Base-by-base conservation (phyloP, 2,888 invertebrate species). In the Andrena praecox region DNA sequence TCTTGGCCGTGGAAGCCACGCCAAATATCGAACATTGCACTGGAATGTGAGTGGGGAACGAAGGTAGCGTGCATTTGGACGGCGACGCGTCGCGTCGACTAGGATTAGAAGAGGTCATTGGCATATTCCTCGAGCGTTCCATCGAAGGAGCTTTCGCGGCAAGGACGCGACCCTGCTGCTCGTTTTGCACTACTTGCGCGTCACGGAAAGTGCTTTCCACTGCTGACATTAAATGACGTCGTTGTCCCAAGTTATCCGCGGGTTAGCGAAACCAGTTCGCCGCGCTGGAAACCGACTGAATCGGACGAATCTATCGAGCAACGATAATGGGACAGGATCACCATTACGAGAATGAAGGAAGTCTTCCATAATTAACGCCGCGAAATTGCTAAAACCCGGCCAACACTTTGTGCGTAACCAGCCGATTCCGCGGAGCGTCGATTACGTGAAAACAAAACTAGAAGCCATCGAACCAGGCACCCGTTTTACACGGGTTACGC, bases 171-270 rank as follows among this genome's bases (percentile, higher is more conserved):
- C 2, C 50, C 12, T 20, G 16, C 10, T 48, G 54, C 54, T 72
- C 72, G 72, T 72, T 80, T 80, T 80, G 67, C 72, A 8, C 80
- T 79, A 79, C 66, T 68, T 79, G 62, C 7, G 64, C 80, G 68
- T 80, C 80, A 73, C 72, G 80, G 80, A 80, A 81, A 80, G 63
- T 68, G 80, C 80, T 80, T 73, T 69, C 73, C 54, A 52, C 56
- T 81, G n/a, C 62, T 50, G 63, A 68, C 71, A 52, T 59, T 80
- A 73, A 56, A 80, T 29, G 50, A 80, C 73, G 72, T 33, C 29
- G 73, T 59, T 73, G 69, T 81, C 80, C 60, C 59, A 72, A 80
- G 56, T 29, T 68, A 67, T 71, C 62, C 33, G 6, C 29, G 29
- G 16, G 60, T 66, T n/a, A 48, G 67, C 54, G 71, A 78, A 80